phyloP scores from a whole-genome alignment of 23 tunicate genomes.

The Phallusia fumigata region DNA sequence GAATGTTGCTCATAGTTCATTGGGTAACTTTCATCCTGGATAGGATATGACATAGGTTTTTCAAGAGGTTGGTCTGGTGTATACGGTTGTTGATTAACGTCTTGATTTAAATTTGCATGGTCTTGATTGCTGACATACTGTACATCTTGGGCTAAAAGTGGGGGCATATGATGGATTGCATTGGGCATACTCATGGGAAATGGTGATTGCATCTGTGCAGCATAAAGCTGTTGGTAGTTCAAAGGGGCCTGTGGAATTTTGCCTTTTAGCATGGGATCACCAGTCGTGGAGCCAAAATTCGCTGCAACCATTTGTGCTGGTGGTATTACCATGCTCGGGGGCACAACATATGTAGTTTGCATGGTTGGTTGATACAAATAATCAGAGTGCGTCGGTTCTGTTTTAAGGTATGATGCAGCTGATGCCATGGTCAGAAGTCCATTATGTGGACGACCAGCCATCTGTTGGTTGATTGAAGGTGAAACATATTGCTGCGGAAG shows the following conservation, averaged over 20 bases:
- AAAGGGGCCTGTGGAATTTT: neutral
- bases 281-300: neutral
- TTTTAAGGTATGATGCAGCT: constrained; percentile 57
- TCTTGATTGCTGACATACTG: neutral
- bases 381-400: constrained; percentile 30
- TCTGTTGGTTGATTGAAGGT: neutral
- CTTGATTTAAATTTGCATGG: neutral
- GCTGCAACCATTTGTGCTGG: constrained; percentile 42
- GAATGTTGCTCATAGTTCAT: constrained; percentile 15
- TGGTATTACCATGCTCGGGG: constrained; percentile 31
- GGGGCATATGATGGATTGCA: constrained; percentile 17
- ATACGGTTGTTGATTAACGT: neutral
- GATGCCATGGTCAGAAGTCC: constrained; percentile 53
- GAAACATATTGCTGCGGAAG: neutral
- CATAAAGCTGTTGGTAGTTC: constrained; percentile 29
- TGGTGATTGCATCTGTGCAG: constrained; percentile 13
- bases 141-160: constrained; percentile 26
- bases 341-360: constrained; percentile 47
- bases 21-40: constrained; percentile 18
- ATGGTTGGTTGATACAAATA: constrained; percentile 21
- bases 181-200: neutral
- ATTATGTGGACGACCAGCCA: constrained; percentile 33
- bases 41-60: neutral
- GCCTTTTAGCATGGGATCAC: neutral
- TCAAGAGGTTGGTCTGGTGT: neutral